Evolutionary conservation across 2,888 invertebrate genomes (phyloP), one percentile per base, ranked within the genome.

Genomic region (Polia nebulosa): DNA sequence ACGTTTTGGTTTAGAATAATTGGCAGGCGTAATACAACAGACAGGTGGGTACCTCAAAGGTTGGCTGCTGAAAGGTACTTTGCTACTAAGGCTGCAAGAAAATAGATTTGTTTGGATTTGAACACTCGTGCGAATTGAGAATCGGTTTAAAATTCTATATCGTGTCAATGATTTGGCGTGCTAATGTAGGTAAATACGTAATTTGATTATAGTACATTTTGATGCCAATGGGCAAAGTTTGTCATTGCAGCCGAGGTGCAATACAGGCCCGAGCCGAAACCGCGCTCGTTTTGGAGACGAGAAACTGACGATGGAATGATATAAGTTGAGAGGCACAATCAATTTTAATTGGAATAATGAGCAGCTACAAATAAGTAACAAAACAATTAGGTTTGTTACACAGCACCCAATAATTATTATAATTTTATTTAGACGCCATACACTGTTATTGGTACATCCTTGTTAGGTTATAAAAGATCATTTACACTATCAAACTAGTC

Each of bases 381-480:
- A 49, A 41, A 4, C 4, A 49, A 20, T 6, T 52, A n/a, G 7
- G 11, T 69, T 17, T 36, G 20, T 15, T 27, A 25, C 27, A 25
- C 8, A 41, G 13, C 13, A 22, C 34, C n/a, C n/a, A n/a, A n/a
- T n/a, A n/a, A n/a, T n/a, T n/a, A n/a, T n/a, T n/a, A 68, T 2
- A n/a, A 58, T 44, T 22, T 29, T n/a, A 22, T 57, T 36, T 58
- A 25, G 15, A n/a, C 17, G 22, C 22, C 29, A 27, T 29, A 41
- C 8, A 34, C 27, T 41, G 11, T 62, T 45, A 74, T 64, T 72
- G 36, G 11, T 36, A 57, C 25, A 51, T 63, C 73, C 63, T 73
- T 22, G 27, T 52, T 73, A 17, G 11, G 25, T 41, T 27, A 20
- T 0, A 41, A 52, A 53, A 53, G 6, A 20, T 27, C 1, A 55